A percentile compares a stretch with the other conserved stretches of the same genome.
Evolutionary conservation across 2,113 vertebrate species (phyloP).

Genomic region (Talpa occidentalis): DNA sequence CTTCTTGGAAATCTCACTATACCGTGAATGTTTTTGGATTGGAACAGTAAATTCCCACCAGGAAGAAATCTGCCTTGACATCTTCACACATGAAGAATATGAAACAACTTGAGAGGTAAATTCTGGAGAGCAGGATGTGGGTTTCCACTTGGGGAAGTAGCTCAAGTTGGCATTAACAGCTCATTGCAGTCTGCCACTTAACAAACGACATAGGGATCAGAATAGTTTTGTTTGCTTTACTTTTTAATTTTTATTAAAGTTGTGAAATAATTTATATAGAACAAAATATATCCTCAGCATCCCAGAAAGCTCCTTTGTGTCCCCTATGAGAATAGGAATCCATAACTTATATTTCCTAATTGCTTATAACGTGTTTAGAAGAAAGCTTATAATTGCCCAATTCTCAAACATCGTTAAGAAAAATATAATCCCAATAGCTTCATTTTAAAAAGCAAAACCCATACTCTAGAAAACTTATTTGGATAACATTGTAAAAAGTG

Average conservation of each 20-base stretch:
- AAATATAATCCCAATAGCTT: not conserved
- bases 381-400: not conserved
- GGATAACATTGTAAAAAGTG: not conserved
- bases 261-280: conserved; percentile 30
- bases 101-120: conserved; percentile 28
- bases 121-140: not conserved
- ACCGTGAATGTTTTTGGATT: conserved; percentile 58
- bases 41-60: conserved; percentile 58
- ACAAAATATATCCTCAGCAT: conserved; percentile 14
- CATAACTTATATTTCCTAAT: conserved; percentile 34
- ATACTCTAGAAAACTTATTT: conserved; percentile 33
- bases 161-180: not conserved
- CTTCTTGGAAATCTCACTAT: conserved; percentile 64
- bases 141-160: conserved; percentile 18
- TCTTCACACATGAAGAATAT: conserved; percentile 50
- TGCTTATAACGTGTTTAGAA: not conserved
- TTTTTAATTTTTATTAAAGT: conserved; percentile 5
- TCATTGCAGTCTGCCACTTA: not conserved
- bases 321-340: not conserved
- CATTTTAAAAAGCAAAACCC: conserved; percentile 47
- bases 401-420: not conserved
- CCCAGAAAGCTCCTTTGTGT: conserved; percentile 15
- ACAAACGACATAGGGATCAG: conserved; percentile 40
- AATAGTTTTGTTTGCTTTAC: conserved; percentile 50
- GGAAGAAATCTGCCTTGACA: conserved; percentile 57